Evolutionary conservation across 2,113 vertebrate genomes (phyloP), one percentile per base, ranked within the genome.

Genomic region (Trogon melanurus): DNA sequence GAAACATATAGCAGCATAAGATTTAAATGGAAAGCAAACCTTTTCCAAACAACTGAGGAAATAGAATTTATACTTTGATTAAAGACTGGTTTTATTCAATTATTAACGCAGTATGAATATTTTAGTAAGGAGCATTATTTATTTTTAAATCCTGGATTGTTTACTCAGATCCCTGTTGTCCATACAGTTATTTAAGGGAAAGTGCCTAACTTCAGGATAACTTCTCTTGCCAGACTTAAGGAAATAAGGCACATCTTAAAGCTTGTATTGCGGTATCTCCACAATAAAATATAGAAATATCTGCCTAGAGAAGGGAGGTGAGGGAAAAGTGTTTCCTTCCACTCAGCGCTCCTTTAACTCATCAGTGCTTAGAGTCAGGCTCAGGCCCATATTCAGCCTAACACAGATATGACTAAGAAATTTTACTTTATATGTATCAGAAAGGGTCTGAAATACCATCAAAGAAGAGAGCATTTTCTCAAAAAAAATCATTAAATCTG

Each of bases 21-120:
- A 85, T 62, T 93, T 50, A 91, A 79, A 51, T n/a, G 47, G 64
- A 85, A 88, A 83, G 18, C 18, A 83, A 79, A 73, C 9, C 0
- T 71, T 47, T 79, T 80, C 44, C 4, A 2, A 90, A 83, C 5
- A 64, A 70, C 10, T 7, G 20, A 83, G 47, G 34, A 78, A 66
- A 93, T 41, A 91, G 5, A 88, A 82, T 86, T 89, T 78, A 54
- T 10, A 16, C 78, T 74, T 93, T 54, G n/a, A 67, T 86, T 95
- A 75, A 57, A 86, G 14, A 16, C 64, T 71, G 23, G 2, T 79
- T 85, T 76, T 34, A 67, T 60, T 85, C 20, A 72, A 50, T 62
- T 78, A 62, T 74, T 41, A 50, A 47, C 76, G 26, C 3, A 60
- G 6, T 64, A 32, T 56, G 38, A 50, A 18, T 85, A 56, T 71